Base-by-base conservation (phyloP, 2,888 invertebrate genomes). In the Platycheirus rosarum region DNA sequence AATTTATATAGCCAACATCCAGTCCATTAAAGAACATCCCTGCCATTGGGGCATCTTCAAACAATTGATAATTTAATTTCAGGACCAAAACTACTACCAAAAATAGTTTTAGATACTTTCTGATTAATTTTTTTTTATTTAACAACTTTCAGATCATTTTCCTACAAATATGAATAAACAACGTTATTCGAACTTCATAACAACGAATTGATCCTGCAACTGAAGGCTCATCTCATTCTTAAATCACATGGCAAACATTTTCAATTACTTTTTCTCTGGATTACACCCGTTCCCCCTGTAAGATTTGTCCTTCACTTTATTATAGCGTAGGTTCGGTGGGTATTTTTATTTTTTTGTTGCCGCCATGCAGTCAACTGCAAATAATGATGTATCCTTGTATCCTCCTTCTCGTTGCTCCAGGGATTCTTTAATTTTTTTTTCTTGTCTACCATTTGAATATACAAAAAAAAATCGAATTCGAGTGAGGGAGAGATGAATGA, bases 161-260 rank as follows among this genome's bases (percentile, higher is more conserved):
- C n/a, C n/a, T n/a, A n/a, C n/a, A n/a, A n/a, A n/a, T n/a, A n/a
- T n/a, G n/a, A n/a, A n/a, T n/a, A n/a, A n/a, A n/a, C 23, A 23
- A 6, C 23, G 23, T 4, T 23, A 57, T 55, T 55, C 37, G 40
- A 40, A 40, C 57, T 57, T 57, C 14, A 40, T 14, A 57, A 57
- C 57, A 57, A 40, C 40, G 6, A 57, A 49, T 74, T 35, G 74
- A 55, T 69, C 69, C 63, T 79, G 79, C 79, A 79, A 57, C 69
- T 75, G 75, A 80, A 80, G 51, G 80, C 80, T 75, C 80, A 75
- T 75, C 80, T 80, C 80, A n/a, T n/a, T n/a, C n/a, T n/a, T n/a
- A 80, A 80, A 75, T 75, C 75, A 60, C 26, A 40, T 29, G 60
- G 65, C 60, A 66, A 80, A 80, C 75, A 80, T 80, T 80, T 80